Percentiles rank a stretch among this genome's conserved stretches.
Evolutionary conservation across 2,797 vertebrate genomes (phyloP).

Genomic region (Anabas testudineus): DNA sequence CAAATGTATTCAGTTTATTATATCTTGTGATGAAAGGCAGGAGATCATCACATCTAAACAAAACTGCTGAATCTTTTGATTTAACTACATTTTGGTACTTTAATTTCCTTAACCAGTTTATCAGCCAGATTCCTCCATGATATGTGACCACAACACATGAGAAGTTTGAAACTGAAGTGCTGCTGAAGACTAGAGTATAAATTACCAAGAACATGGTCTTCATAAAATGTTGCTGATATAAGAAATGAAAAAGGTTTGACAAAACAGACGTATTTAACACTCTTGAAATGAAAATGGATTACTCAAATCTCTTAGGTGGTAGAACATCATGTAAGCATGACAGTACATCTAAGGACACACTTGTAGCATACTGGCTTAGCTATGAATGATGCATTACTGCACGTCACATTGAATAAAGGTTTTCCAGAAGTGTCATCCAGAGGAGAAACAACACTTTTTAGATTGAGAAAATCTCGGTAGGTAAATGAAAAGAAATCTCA

Average conservation of each 20-base stretch:
- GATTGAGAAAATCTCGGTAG: not conserved
- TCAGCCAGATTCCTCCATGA: not conserved
- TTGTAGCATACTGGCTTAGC: no score
- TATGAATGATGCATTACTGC: not conserved
- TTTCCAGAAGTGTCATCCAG: not conserved
- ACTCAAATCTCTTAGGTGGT: no score
- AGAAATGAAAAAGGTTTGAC: no score
- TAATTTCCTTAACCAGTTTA: not conserved
- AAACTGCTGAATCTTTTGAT: no score
- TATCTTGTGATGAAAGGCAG: not conserved
- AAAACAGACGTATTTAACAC: no score
- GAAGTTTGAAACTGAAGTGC: no score
- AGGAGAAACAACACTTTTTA: not conserved
- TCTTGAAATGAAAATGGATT: no score
- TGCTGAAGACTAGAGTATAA: no score
- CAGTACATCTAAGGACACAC: not conserved
- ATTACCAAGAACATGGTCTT: no score
- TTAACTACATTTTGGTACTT: not conserved
- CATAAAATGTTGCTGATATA: no score
- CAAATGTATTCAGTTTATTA: not conserved
- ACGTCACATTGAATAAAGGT: not conserved
- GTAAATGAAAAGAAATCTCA: slow-evolving; percentile 2
- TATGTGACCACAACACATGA: not conserved
- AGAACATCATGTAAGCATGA: not conserved
- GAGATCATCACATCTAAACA: no score